Evolutionary conservation across 2,113 vertebrate species (phyloP).

Genomic region (Gasterosteus nipponicus): DNA sequence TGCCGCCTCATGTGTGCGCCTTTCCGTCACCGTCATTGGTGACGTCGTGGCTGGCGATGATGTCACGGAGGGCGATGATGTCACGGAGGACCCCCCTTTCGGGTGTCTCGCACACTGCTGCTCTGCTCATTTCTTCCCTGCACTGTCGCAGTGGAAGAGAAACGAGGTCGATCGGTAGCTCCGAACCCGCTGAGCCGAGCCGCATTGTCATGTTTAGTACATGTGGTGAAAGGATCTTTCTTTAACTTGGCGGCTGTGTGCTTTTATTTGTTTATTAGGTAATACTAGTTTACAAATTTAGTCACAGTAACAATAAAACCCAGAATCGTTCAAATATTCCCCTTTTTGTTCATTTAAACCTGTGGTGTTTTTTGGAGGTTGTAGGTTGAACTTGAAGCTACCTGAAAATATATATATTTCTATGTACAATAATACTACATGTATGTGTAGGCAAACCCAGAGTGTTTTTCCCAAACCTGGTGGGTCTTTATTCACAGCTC

Average conservation of each 20-base stretch:
- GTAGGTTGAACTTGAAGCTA: not conserved
- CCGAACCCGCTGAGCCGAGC: not conserved
- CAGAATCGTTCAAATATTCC: not conserved
- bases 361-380: not conserved
- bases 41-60: slow-evolving; percentile 52
- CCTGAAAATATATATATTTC: not conserved
- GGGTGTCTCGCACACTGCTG: slow-evolving; percentile 38
- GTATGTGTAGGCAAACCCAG: not conserved
- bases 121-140: slow-evolving; percentile 31
- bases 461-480: slow-evolving; percentile 39
- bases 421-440: not conserved
- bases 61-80: slow-evolving; percentile 51
- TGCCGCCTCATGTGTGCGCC: slow-evolving; percentile 33
- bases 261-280: slow-evolving; percentile 24
- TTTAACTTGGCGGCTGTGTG: slow-evolving; percentile 21
- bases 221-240: slow-evolving; percentile 19
- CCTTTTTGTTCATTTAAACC: slow-evolving; percentile 18
- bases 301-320: not conserved
- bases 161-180: slow-evolving; percentile 19
- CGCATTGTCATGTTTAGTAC: slow-evolving; percentile 4
- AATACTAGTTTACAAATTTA: not conserved
- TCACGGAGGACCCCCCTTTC: slow-evolving; percentile 45
- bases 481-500: slow-evolving; percentile 50
- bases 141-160: slow-evolving; percentile 25
- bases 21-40: slow-evolving; percentile 48